Percentiles rank a stretch among this genome's conserved stretches.
Conservation (phyloP, 2,797 vertebrate genomes). For the Lutjanus argentimaculatus region DNA sequence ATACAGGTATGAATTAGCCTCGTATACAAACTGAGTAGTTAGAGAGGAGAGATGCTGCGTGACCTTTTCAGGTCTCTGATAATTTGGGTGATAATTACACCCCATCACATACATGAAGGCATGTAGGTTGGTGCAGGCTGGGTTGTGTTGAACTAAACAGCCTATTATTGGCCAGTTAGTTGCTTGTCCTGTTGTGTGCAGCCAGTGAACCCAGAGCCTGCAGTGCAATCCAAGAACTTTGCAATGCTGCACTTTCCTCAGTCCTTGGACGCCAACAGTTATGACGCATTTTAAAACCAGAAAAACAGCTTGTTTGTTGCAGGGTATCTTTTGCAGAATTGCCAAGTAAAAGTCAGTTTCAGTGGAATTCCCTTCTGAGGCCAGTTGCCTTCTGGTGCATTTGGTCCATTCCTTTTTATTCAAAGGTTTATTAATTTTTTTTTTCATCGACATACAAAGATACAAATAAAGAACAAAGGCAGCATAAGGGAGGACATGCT, state of each 20-base stretch:
- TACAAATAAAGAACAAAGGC: slow-evolving; percentile 46
- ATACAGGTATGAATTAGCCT: neutral
- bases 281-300: slow-evolving; percentile 49
- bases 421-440: slow-evolving; percentile 7
- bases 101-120: neutral
- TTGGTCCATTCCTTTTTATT: slow-evolving; percentile 37
- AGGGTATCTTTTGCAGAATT: slow-evolving; percentile 32
- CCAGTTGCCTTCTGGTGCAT: slow-evolving; percentile 43
- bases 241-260: slow-evolving; percentile 46
- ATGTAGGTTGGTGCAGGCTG: neutral
- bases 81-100: neutral
- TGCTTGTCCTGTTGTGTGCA: slow-evolving; percentile 28
- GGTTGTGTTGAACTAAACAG: slow-evolving; percentile 9
- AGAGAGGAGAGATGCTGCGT: neutral
- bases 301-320: slow-evolving; percentile 49
- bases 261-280: slow-evolving; percentile 24
- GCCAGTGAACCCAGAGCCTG: slow-evolving; percentile 46
- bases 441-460: slow-evolving; percentile 21
- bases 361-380: slow-evolving; percentile 41
- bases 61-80: neutral
- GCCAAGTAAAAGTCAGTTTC: slow-evolving; percentile 31
- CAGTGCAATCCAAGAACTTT: slow-evolving; percentile 48
- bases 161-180: slow-evolving; percentile 23
- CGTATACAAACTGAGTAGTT: neutral
- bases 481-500: slow-evolving; percentile 25